A percentile compares a stretch with the other conserved stretches of the same genome.
phyloP scores from a whole-genome alignment of 2,888 invertebrate species.

The Actias luna region DNA sequence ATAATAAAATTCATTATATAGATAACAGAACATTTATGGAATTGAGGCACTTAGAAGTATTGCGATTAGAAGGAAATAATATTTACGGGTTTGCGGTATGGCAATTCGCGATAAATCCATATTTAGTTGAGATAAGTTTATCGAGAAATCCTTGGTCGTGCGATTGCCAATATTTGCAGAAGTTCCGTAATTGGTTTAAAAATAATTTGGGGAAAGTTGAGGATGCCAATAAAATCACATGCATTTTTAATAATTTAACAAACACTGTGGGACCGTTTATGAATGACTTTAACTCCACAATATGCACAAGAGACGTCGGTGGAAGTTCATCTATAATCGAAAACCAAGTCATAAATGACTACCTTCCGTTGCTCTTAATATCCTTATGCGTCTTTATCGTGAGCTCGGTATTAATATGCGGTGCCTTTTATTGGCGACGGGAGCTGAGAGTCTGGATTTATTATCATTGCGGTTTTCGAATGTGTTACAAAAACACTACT shows the following conservation, averaged over 20 bases:
- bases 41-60: constrained; percentile 90
- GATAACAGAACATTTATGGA: constrained; percentile 92
- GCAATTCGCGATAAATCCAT: constrained; percentile 91
- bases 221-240: constrained; percentile 89
- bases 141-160: constrained; percentile 95
- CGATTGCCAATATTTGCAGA: constrained; percentile 91
- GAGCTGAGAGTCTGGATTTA: constrained; percentile 93
- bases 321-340: constrained; percentile 88
- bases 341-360: constrained; percentile 90
- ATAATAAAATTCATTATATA: constrained; percentile 90
- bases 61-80: constrained; percentile 92
- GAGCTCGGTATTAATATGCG: constrained; percentile 88
- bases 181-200: constrained; percentile 90
- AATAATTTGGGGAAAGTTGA: constrained; percentile 90
- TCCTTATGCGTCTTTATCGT: constrained; percentile 89
- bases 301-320: constrained; percentile 87
- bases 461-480: constrained; percentile 91
- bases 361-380: constrained; percentile 89
- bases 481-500: constrained; percentile 91
- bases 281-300: constrained; percentile 89
- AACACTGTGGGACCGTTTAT: constrained; percentile 86
- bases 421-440: constrained; percentile 90
- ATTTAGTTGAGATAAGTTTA: constrained; percentile 92
- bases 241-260: constrained; percentile 88
- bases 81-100: constrained; percentile 92